Evolutionary conservation across 2,797 vertebrate species (phyloP).

Genomic region (Trachurus trachurus): DNA sequence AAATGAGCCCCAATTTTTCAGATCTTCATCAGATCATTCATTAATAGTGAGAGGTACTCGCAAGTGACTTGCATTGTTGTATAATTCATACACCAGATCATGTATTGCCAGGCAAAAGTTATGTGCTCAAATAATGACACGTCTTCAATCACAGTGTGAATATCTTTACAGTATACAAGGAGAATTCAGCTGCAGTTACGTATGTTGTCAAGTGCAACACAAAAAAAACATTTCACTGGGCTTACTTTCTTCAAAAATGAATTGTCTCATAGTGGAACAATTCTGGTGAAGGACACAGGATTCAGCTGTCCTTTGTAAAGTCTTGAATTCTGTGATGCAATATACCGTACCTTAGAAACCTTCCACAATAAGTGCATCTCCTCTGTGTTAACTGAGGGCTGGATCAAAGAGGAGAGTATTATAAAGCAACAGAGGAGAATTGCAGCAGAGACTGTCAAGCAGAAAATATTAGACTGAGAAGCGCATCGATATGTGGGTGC

Average conservation of each 20-base stretch:
- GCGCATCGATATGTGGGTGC: slow-evolving; percentile 35
- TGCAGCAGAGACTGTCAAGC: slow-evolving; percentile 38
- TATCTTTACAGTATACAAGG: neutral
- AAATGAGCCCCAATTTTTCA: slow-evolving; percentile 32
- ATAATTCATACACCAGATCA: slow-evolving; percentile 25
- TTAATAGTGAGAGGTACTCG: slow-evolving; percentile 32
- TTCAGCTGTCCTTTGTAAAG: neutral
- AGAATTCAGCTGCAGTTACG: neutral
- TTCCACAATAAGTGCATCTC: slow-evolving; percentile 23
- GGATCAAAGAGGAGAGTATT: slow-evolving; percentile 63
- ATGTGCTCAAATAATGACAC: slow-evolving; percentile 1
- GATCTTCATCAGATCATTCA: slow-evolving; percentile 53
- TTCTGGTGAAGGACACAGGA: slow-evolving; percentile 10
- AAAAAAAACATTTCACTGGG: slow-evolving; percentile 5
- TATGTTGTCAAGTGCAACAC: neutral
- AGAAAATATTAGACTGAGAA: slow-evolving; percentile 36
- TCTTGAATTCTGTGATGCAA: slow-evolving; percentile 20
- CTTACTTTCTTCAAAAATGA: slow-evolving; percentile 3
- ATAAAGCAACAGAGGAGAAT: slow-evolving; percentile 35
- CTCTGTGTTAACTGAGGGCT: slow-evolving; percentile 32
- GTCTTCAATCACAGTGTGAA: slow-evolving; percentile 5
- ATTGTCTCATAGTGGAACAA: slow-evolving; percentile 4
- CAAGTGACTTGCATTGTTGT: slow-evolving; percentile 14
- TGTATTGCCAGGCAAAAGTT: neutral
- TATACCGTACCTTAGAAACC: neutral